Evolutionary conservation across 2,888 invertebrate genomes (phyloP).

Genomic region (Lasioglossum morio): DNA sequence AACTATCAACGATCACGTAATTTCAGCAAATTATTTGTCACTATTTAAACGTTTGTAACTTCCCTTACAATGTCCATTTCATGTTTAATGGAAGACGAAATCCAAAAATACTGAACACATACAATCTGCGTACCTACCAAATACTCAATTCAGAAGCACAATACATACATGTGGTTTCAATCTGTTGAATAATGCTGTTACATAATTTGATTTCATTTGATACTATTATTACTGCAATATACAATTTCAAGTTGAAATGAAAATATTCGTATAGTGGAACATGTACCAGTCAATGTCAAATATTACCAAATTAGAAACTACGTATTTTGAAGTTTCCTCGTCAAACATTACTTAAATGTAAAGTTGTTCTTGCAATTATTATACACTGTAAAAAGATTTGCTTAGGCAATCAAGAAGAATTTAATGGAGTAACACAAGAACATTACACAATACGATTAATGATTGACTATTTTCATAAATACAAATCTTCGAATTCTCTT

Average conservation of each 20-base stretch:
- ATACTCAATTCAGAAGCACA: not conserved
- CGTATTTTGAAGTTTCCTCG: no score
- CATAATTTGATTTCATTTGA: not conserved
- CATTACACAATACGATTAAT: no score
- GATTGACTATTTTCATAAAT: no score
- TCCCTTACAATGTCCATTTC: not conserved
- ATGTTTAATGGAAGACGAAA: not conserved
- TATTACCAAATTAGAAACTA: no score
- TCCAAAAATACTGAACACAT: not conserved
- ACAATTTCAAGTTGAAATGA: not conserved
- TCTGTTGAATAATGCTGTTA: not conserved
- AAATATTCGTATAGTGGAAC: no score
- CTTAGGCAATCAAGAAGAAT: no score
- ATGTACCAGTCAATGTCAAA: no score
- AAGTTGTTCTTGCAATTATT: no score
- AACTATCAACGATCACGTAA: not conserved
- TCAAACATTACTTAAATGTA: no score
- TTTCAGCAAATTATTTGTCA: not conserved
- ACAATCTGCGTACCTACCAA: not conserved
- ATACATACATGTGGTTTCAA: not conserved
- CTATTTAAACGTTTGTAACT: not conserved
- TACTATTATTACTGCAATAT: not conserved
- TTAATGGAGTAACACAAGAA: no score
- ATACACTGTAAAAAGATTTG: no score
- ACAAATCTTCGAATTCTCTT: no score